Percentiles rank a stretch among this genome's conserved stretches.
Evolutionary conservation across 2,888 invertebrate genomes (phyloP).

Genomic region (Xanthostigma xanthostigma): DNA sequence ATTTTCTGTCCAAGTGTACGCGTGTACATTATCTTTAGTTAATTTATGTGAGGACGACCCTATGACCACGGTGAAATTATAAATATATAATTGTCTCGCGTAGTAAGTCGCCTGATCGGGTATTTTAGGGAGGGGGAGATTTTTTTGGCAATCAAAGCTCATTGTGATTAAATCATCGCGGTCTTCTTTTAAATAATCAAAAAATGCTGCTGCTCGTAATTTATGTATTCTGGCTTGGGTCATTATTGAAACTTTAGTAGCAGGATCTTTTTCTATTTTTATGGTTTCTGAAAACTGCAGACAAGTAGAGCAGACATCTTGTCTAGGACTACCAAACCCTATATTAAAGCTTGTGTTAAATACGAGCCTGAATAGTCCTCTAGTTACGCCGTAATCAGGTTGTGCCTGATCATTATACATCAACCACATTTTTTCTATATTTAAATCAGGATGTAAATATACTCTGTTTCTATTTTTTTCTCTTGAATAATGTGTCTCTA

Average conservation of each 20-base stretch:
- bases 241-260: slow-evolving; percentile 5
- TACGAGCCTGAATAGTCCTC: slow-evolving; percentile 9
- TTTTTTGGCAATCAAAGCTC: slow-evolving; percentile 21
- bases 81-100: slow-evolving; percentile 16
- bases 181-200: slow-evolving; percentile 11
- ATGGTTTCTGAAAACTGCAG: slow-evolving; percentile 2
- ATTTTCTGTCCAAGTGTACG: slow-evolving; percentile 19
- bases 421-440: slow-evolving; percentile 10
- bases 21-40: slow-evolving; percentile 13
- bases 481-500: slow-evolving; percentile 16
- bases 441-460: slow-evolving; percentile 11
- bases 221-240: slow-evolving; percentile 11
- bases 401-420: slow-evolving; percentile 4
- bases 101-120: slow-evolving; percentile 20
- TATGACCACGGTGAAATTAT: slow-evolving; percentile 17
- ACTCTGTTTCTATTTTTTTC: slow-evolving; percentile 5
- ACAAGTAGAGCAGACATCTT: slow-evolving; percentile 10
- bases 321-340: slow-evolving; percentile 11
- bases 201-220: slow-evolving; percentile 15
- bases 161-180: slow-evolving; percentile 11
- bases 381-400: slow-evolving; percentile 3
- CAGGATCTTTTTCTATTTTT: slow-evolving; percentile 4
- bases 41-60: slow-evolving; percentile 12
- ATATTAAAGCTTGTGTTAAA: slow-evolving; percentile 13
- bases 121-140: slow-evolving; percentile 17